phyloP scores from a whole-genome alignment of 2,888 invertebrate genomes.

The Sphaeridia pumilis region DNA sequence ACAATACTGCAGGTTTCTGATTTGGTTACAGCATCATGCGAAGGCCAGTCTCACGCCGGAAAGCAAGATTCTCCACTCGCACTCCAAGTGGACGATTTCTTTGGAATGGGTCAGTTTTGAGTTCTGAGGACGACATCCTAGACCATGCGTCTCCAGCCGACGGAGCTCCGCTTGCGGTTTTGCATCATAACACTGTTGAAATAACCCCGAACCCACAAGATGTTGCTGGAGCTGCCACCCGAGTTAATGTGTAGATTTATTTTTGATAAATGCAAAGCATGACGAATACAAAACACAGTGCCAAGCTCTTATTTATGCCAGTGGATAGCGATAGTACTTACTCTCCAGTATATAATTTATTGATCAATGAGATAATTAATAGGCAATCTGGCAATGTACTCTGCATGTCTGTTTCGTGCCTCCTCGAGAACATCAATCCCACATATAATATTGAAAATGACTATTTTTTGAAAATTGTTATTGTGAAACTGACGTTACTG shows the following conservation, averaged over 20 bases:
- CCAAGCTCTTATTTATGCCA: too few relatives aligned
- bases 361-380: too few relatives aligned
- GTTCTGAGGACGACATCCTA: conserved; percentile 29
- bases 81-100: conserved; percentile 18
- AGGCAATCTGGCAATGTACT: too few relatives aligned
- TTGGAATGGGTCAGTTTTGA: conserved; percentile 22
- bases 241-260: conserved; percentile 10
- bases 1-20: background rate
- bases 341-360: too few relatives aligned
- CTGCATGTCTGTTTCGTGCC: too few relatives aligned
- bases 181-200: background rate
- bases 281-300: too few relatives aligned
- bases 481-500: too few relatives aligned
- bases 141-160: background rate
- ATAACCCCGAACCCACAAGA: conserved; percentile 8
- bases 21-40: conserved; percentile 23
- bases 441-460: too few relatives aligned
- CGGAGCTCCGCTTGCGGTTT: background rate
- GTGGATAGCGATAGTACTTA: too few relatives aligned
- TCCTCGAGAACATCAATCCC: too few relatives aligned
- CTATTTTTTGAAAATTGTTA: too few relatives aligned
- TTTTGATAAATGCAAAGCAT: too few relatives aligned
- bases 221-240: conserved; percentile 6
- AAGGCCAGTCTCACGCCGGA: conserved; percentile 30
- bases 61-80: conserved; percentile 25